Base-by-base conservation (phyloP, 2,888 invertebrate species). In the Patella caerulea region DNA sequence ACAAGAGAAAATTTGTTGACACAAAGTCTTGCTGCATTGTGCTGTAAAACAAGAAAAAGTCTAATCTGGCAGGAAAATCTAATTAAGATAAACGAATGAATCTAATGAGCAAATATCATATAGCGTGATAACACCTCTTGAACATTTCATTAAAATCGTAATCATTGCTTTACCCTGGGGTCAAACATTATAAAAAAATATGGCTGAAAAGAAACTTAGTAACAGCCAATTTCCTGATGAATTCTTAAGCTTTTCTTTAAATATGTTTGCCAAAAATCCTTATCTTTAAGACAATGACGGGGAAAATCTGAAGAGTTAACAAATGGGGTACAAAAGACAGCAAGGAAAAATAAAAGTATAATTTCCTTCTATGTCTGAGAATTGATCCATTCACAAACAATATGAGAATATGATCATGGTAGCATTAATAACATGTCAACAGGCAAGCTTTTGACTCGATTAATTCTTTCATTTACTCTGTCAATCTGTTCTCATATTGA, bases 221-320 rank as follows among this genome's bases (percentile, higher is more conserved):
- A 65, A 65, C 65, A 65, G 65, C 19, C 65, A 65, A 65, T 65
- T 24, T 65, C 65, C 65, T 65, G 65, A 65, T 65, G 65, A 24
- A 24, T 19, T 65, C n/a, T 65, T 65, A 19, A 65, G 65, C 24
- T 19, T 65, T 65, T 19, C 24, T 45, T 45, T 1, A 45, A 45
- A 45, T 45, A 45, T 45, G 7, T 45, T 45, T 45, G 45, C 45
- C 45, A 45, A 45, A 45, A 45, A 45, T 45, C 45, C 45, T 45
- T 45, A 45, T 45, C 45, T 45, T 45, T 45, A 45, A 9, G 45
- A 45, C 45, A 45, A 45, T 45, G 45, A 1, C 45, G 45, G 45
- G 45, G 45, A 45, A 45, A 45, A 45, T 45, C 45, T 45, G 45
- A 45, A 45, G 45, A 45, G 45, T 45, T 45, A 45, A 45, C 45